phyloP scores from a whole-genome alignment of 2,888 invertebrate species.

The Pycnomerus fuliginosus region DNA sequence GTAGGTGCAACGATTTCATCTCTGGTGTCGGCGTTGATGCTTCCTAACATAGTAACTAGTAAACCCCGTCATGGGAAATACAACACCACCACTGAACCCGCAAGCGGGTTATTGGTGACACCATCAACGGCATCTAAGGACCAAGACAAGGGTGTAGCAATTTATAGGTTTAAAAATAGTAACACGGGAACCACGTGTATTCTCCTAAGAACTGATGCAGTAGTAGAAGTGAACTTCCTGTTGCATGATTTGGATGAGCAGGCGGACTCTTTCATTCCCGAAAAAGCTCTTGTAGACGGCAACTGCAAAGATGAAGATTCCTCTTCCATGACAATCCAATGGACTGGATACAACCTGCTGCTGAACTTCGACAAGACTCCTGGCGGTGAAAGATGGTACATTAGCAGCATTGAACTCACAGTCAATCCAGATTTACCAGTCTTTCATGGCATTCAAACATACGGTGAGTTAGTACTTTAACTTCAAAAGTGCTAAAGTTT shows the following conservation, averaged over 20 bases:
- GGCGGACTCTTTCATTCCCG: constrained; percentile 74
- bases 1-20: constrained; percentile 30
- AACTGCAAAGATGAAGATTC: constrained; percentile 74
- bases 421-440: constrained; percentile 60
- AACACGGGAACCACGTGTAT: constrained; percentile 74
- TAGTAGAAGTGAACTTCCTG: constrained; percentile 57
- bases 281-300: constrained; percentile 69
- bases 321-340: constrained; percentile 69
- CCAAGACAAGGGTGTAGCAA: constrained; percentile 40
- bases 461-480: constrained; percentile 39
- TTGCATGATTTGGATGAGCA: constrained; percentile 50
- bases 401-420: constrained; percentile 71
- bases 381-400: constrained; percentile 88
- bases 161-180: constrained; percentile 68
- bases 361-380: constrained; percentile 85
- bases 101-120: constrained; percentile 28
- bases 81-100: constrained; percentile 53
- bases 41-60: constrained; percentile 43
- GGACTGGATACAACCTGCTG: constrained; percentile 72
- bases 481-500: background rate
- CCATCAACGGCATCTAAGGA: constrained; percentile 31
- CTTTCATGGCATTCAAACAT: constrained; percentile 44
- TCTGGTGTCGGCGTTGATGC: constrained; percentile 36
- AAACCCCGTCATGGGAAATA: constrained; percentile 68
- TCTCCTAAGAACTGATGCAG: constrained; percentile 72